Evolutionary conservation across 2,888 invertebrate species (phyloP).

Genomic region (Nephrotoma guestfalica): DNA sequence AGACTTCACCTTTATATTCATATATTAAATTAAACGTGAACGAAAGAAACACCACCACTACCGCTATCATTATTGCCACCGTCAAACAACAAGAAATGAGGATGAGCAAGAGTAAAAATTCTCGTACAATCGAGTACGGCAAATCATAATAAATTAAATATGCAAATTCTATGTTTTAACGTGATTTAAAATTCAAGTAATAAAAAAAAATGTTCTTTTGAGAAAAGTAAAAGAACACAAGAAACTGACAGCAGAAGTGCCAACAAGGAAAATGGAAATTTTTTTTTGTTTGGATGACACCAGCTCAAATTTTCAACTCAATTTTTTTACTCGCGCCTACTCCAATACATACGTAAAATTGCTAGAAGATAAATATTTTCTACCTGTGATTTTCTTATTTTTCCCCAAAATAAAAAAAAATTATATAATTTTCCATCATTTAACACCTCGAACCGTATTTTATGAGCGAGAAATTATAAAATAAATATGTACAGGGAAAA

Average conservation of each 20-base stretch:
- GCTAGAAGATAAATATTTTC: not conserved
- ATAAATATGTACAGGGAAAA: not conserved
- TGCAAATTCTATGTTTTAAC: not conserved
- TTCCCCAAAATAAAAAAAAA: not conserved
- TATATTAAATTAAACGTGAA: not conserved
- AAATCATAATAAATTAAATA: not conserved
- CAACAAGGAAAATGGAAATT: not conserved
- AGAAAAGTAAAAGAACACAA: not conserved
- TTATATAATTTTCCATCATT: not conserved
- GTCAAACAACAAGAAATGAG: not conserved
- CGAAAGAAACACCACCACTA: not conserved
- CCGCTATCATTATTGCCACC: not conserved
- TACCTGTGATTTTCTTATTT: not conserved
- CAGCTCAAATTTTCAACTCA: not conserved
- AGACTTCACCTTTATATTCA: not conserved
- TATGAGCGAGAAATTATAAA: not conserved
- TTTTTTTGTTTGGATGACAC: not conserved
- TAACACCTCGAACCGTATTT: not conserved
- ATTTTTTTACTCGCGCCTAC: not conserved
- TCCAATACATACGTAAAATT: not conserved
- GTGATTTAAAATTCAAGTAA: not conserved
- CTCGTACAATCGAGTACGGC: not conserved
- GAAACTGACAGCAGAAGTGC: not conserved
- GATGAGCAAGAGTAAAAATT: not conserved
- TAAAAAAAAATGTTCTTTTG: not conserved